Evolutionary conservation across 2,888 invertebrate genomes (phyloP).

Genomic region (Dastarcus helophoroides): DNA sequence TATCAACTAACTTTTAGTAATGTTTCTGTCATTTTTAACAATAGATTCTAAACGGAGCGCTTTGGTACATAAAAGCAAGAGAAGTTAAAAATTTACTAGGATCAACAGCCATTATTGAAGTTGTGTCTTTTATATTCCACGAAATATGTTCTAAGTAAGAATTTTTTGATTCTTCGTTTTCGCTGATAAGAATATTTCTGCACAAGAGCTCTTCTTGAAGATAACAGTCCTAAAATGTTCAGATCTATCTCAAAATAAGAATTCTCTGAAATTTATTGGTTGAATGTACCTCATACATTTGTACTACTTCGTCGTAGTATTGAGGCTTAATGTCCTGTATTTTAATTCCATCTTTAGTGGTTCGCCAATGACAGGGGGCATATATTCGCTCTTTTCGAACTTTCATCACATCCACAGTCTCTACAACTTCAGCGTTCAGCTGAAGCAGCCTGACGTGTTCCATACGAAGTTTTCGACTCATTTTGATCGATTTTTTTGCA

Average conservation of each 20-base stretch:
- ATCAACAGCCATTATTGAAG: conserved; percentile 30
- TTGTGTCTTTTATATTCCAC: conserved; percentile 25
- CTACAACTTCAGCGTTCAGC: conserved; percentile 26
- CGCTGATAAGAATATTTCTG: conserved; percentile 25
- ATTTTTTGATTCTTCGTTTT: conserved; percentile 27
- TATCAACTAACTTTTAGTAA: too few relatives aligned
- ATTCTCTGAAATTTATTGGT: neutral
- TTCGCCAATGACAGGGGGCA: conserved; percentile 30
- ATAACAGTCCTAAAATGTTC: conserved; percentile 16
- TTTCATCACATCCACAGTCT: conserved; percentile 28
- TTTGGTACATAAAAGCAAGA: too few relatives aligned
- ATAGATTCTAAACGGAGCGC: too few relatives aligned
- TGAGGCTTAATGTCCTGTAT: conserved; percentile 29
- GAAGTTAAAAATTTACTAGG: conserved; percentile 17
- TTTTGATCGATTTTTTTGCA: too few relatives aligned
- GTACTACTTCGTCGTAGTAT: conserved; percentile 22
- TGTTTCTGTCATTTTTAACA: too few relatives aligned
- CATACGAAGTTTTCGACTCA: conserved; percentile 29
- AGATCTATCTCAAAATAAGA: neutral
- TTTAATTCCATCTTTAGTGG: too few relatives aligned
- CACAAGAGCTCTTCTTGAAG: conserved; percentile 22
- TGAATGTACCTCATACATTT: conserved; percentile 20
- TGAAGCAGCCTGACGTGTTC: conserved; percentile 26
- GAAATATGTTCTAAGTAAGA: conserved; percentile 24
- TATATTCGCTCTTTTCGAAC: conserved; percentile 21